Conservation (phyloP, 2,113 vertebrate species). For the Rhea americana region DNA sequence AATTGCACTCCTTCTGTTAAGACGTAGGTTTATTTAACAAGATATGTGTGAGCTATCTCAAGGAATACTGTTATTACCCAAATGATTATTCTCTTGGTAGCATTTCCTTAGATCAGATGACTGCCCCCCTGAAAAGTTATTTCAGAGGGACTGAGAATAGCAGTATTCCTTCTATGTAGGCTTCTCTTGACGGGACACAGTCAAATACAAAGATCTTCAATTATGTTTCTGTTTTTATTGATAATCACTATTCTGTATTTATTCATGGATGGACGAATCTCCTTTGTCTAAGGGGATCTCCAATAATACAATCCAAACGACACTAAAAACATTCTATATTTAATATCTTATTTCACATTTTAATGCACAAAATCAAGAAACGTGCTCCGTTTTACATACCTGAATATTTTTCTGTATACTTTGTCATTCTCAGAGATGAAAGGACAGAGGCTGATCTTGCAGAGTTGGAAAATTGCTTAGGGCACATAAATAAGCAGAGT, state of each 20-base stretch:
- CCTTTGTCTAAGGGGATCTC: background rate
- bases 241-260: background rate
- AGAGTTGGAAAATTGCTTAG: background rate
- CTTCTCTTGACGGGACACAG: background rate
- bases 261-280: background rate
- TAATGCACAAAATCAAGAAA: background rate
- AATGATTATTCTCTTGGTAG: background rate
- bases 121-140: background rate
- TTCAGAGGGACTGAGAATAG: background rate
- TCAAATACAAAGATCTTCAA: background rate
- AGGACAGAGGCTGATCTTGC: background rate
- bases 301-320: background rate
- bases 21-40: background rate
- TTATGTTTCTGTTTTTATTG: background rate
- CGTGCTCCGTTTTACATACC: background rate
- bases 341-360: background rate
- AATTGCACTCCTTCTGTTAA: background rate
- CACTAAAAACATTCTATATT: background rate
- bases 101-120: background rate
- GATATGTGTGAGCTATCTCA: background rate
- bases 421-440: background rate
- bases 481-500: background rate
- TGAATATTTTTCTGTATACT: background rate
- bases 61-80: background rate
- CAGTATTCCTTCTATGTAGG: background rate